Evolutionary conservation across 2,888 invertebrate genomes (phyloP), one percentile per base, ranked within the genome.

Genomic region (Ormia ochracea): DNA sequence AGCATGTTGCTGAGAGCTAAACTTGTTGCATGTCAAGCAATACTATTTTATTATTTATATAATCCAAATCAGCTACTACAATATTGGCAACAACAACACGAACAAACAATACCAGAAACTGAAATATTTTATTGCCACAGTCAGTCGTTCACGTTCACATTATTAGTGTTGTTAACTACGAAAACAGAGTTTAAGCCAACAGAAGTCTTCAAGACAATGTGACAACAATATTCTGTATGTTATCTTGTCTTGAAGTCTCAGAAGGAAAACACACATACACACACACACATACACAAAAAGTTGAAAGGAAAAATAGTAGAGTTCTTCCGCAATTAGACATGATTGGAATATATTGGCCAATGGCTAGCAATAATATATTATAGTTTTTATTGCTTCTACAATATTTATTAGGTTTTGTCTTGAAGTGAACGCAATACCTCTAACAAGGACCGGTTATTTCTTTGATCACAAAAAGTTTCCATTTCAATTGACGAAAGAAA

Each of bases 251-350:
- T 21, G 19, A 36, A 7, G 41, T 4, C 63, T 63, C 43, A 14
- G 54, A 73, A 48, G 41, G 0, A 50, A 52, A 31, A 28, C 26
- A 43, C 38, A 4, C n/a, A n/a, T n/a, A n/a, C n/a, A n/a, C n/a
- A n/a, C n/a, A n/a, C n/a, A n/a, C n/a, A n/a, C n/a, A n/a, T n/a
- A n/a, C n/a, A n/a, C n/a, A n/a, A n/a, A n/a, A 31, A 63, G 45
- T 36, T 36, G 63, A 45, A 45, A 45, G 73, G 21, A 68, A 65
- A 69, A 28, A 54, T 61, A 9, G n/a, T 28, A 45, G 58, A 75
- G 66, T 80, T 80, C 79, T 80, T 80, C 79, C 79, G 79, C 76
- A 76, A 80, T 76, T 72, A 65, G 31, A 69, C 61, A 45, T 69
- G 76, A 69, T 52, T 69, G 69, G 68, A 48, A 63, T 63, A 45